Evolutionary conservation across 2,113 vertebrate genomes (phyloP), one percentile per base, ranked within the genome.

Genomic region (Hippocampus barbouri): DNA sequence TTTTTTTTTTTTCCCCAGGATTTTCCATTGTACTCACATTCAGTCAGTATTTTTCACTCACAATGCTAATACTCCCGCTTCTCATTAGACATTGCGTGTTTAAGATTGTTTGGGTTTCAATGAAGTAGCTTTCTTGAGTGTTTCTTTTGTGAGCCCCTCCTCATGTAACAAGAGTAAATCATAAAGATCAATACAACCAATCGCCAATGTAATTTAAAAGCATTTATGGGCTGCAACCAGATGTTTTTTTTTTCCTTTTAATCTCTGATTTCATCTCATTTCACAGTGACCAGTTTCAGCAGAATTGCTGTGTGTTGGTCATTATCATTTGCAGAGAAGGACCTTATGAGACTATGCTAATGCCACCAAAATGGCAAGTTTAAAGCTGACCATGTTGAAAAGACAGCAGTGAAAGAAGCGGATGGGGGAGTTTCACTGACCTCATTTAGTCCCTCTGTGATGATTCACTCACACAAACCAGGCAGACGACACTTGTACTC

Each of bases 381-480:
- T 85, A 87, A 83, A 78, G 79, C 73, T 43, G 68, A 74, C 70
- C 64, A 14, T 70, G 73, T 85, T 69, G 70, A 69, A 71, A n/a
- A 80, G 69, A 79, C 68, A 63, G 68, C 71, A 73, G 67, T 51
- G 64, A 78, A 71, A 69, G 56, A 69, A 78, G 77, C 25, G 66
- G 76, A 84, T 72, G 74, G 64, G 62, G 70, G 71, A 68, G 72
- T 73, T 78, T 76, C 76, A 53, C 41, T 87, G 80, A 84, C 82
- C 85, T 83, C 69, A 75, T 85, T 87, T 74, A 80, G 75, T 77
- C 72, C 49, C 63, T 66, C 71, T 34, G 20, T 77, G 74, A 78
- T 69, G 40, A 71, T 78, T 85, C 70, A 71, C 64, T 72, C 74
- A 70, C 60, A 63, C 30, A 61, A 71, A 77, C 66, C 16, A 8